Percentiles rank a stretch among this genome's conserved stretches.
phyloP scores from a whole-genome alignment of 2,888 invertebrate species.

The Macrophya alboannulata region DNA sequence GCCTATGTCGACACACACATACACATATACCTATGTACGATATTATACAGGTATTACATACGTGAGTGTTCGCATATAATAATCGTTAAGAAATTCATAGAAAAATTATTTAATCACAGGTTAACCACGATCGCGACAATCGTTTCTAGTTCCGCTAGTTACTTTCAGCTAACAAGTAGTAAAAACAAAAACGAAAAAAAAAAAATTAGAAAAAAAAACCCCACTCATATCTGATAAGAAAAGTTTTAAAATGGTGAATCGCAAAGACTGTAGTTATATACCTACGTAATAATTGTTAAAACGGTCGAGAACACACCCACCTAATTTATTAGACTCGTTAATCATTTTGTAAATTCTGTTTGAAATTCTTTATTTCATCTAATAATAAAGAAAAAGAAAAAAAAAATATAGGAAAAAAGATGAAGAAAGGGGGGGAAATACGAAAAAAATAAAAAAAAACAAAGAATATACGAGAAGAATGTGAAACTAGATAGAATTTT shows the following conservation, averaged over 20 bases:
- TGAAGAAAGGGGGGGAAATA: too few relatives aligned
- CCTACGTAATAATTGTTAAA: not conserved
- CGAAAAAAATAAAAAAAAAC: not conserved
- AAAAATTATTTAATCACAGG: conserved; percentile 3
- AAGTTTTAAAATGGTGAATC: not conserved
- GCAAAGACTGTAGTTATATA: not conserved
- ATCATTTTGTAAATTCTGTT: not conserved
- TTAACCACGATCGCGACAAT: conserved; percentile 11
- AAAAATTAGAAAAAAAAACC: not conserved
- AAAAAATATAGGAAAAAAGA: not conserved
- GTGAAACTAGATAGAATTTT: conserved; percentile 4
- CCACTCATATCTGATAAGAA: not conserved
- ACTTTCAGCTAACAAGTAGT: not conserved
- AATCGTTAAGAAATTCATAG: conserved; percentile 11
- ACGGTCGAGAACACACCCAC: not conserved
- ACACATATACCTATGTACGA: not conserved
- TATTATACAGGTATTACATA: not conserved
- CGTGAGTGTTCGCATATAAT: not conserved
- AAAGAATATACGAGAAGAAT: not conserved
- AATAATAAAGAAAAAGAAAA: not conserved
- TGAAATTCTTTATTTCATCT: not conserved
- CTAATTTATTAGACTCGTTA: not conserved
- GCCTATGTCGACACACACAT: not conserved
- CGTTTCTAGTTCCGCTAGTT: conserved; percentile 11
- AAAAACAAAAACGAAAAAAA: not conserved